phyloP scores from a whole-genome alignment of 2,113 vertebrate species.

The Gallinago jamesoni region DNA sequence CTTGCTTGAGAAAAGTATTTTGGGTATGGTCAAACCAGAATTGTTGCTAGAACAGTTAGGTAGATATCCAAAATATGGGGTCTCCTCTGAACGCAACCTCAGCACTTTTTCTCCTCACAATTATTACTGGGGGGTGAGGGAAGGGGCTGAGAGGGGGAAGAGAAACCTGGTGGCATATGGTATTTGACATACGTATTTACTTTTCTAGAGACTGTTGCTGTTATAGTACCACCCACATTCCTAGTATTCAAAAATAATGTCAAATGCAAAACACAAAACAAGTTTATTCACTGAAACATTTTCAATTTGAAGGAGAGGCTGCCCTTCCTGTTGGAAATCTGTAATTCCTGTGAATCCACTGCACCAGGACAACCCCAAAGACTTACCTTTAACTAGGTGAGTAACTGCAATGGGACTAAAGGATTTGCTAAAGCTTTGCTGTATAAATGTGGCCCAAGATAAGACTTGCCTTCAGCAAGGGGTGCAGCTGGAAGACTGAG shows the following conservation, averaged over 20 bases:
- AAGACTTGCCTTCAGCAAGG: neutral
- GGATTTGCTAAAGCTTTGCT: neutral
- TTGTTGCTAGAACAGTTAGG: neutral
- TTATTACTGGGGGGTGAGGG: accelerated
- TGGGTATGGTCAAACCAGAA: neutral
- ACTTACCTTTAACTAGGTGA: neutral
- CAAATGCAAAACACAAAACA: neutral
- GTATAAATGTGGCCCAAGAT: accelerated
- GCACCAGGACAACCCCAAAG: neutral
- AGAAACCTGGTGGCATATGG: neutral
- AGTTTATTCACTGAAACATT: neutral
- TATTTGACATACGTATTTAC: neutral
- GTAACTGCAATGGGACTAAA: neutral
- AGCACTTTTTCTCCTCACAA: neutral
- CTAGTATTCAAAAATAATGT: neutral
- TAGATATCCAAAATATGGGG: neutral
- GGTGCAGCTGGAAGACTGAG: neutral
- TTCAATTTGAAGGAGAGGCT: neutral
- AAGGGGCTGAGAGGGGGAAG: neutral
- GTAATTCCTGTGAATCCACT: neutral
- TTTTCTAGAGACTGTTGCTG: neutral
- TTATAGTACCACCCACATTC: neutral
- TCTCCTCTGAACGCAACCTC: neutral
- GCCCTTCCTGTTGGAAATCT: neutral
- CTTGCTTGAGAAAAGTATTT: neutral